Base-by-base conservation (phyloP, 2,797 vertebrate genomes). In the Sphenodon punctatus region DNA sequence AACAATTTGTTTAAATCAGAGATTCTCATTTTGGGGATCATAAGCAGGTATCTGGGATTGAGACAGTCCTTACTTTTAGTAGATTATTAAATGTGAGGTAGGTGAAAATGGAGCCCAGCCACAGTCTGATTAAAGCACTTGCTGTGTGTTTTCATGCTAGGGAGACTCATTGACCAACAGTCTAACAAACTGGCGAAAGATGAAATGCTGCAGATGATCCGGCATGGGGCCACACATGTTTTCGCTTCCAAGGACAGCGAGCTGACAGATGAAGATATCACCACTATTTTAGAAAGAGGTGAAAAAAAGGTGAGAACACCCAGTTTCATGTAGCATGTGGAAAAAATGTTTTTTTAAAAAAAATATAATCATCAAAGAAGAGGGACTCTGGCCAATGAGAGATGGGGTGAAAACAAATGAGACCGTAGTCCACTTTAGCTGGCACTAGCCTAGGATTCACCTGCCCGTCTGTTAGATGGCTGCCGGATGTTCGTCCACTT, bases 141-240 rank as follows among this genome's bases (percentile, higher is more conserved):
- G 67, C 16, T 69, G 22, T 79, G 19, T 87, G n/a, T 86, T 74
- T 67, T 72, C 46, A 60, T 78, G 78, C 73, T 92, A 97, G 97
- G 97, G 59, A 96, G 97, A 67, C 94, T 97, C 25, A 97, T 97
- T 84, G 97, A 97, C 71, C 97, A 97, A 49, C 97, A 97, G 73
- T 96, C 97, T 67, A 97, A 97, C 87, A 97, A 97, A 89, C 87
- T 97, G 82, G 97, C 95, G 55, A 97, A 97, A 77, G 97, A 97
- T 77, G 97, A 97, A 93, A 97, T 97, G 97, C 92, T 97, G 78
- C 97, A 97, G 92, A 97, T 97, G 97, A 97, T 97, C 78, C 95
- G 97, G 2, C 97, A 97, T 2, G 97, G 97, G 46, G 97, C 97
- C 22, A 97, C 97, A 0, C 97, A 97, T 8, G 97, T 97, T 43